Percentiles rank a stretch among this genome's conserved stretches.
phyloP scores from a whole-genome alignment of 2,888 invertebrate species.

The Pristionchus arcanus region DNA sequence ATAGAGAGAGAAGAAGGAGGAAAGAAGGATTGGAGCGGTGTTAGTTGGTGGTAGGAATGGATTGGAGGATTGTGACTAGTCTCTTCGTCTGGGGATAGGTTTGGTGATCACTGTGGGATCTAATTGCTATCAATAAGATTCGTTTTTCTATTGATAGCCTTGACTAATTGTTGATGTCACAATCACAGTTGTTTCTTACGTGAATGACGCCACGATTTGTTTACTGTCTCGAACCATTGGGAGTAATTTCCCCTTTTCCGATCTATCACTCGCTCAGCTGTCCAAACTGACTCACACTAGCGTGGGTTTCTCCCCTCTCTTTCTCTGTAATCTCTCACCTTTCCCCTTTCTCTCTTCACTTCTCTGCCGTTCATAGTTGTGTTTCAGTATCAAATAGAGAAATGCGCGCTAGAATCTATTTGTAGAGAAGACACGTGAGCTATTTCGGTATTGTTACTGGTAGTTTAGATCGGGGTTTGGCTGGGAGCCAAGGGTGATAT shows the following conservation, averaged over 20 bases:
- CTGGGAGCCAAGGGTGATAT: too few species aligned
- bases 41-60: neutral
- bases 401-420: conserved; percentile 20
- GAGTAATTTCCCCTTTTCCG: neutral
- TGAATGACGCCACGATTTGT: neutral
- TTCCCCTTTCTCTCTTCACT: neutral
- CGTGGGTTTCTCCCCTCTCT: neutral
- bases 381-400: conserved; percentile 35
- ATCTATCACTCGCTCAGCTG: conserved; percentile 26
- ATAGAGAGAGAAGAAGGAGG: neutral
- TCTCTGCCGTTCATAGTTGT: neutral
- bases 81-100: neutral
- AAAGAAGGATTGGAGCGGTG: neutral
- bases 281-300: conserved; percentile 21
- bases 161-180: neutral
- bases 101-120: neutral
- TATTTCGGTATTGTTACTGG: conserved; percentile 27
- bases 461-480: conserved; percentile 2
- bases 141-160: neutral
- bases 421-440: conserved; percentile 37
- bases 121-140: neutral
- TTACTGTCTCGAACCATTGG: neutral
- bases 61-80: neutral
- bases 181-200: neutral
- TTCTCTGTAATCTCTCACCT: conserved; percentile 36